Conservation (phyloP, 37 sponge, comb jelly and placozoan species). For the Cliona cf. orientalis region DNA sequence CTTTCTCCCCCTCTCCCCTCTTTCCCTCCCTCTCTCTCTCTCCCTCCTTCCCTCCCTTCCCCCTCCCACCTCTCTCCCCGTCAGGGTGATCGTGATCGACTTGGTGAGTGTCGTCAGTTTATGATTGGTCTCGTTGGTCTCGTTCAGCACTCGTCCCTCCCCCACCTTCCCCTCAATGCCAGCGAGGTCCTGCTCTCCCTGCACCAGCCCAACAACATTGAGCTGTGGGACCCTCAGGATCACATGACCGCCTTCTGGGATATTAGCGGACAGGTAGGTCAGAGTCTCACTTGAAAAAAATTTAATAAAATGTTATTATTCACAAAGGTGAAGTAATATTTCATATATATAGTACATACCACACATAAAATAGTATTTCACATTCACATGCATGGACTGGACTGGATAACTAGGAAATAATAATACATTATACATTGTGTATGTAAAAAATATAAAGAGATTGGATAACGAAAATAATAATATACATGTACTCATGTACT, state of each 20-base stretch:
- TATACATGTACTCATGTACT: too few relatives aligned
- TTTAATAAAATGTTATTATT: too few relatives aligned
- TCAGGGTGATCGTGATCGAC: slow-evolving; percentile 9
- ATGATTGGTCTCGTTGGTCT: slow-evolving; percentile 78
- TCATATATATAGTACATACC: not conserved
- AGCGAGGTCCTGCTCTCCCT: slow-evolving; percentile 76
- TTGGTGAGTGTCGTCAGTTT: slow-evolving; percentile 55
- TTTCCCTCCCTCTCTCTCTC: too few relatives aligned
- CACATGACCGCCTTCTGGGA: slow-evolving; percentile 82
- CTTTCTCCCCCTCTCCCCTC: not conserved
- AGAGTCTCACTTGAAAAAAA: too few relatives aligned
- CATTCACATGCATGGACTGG: not conserved
- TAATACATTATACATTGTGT: too few relatives aligned
- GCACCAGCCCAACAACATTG: slow-evolving; percentile 76
- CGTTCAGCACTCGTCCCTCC: slow-evolving; percentile 71
- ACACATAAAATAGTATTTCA: not conserved
- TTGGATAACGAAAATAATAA: too few relatives aligned
- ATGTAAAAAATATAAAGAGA: too few relatives aligned
- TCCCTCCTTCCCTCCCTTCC: too few relatives aligned
- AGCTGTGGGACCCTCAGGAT: slow-evolving; percentile 66
- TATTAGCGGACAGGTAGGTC: slow-evolving; percentile 69
- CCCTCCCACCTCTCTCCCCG: too few relatives aligned
- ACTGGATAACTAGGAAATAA: too few relatives aligned
- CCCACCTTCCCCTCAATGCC: slow-evolving; percentile 57
- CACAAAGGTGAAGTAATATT: not conserved